Evolutionary conservation across 1,140 invertebrate species (phyloP).

Genomic region (Babylonia areolata): DNA sequence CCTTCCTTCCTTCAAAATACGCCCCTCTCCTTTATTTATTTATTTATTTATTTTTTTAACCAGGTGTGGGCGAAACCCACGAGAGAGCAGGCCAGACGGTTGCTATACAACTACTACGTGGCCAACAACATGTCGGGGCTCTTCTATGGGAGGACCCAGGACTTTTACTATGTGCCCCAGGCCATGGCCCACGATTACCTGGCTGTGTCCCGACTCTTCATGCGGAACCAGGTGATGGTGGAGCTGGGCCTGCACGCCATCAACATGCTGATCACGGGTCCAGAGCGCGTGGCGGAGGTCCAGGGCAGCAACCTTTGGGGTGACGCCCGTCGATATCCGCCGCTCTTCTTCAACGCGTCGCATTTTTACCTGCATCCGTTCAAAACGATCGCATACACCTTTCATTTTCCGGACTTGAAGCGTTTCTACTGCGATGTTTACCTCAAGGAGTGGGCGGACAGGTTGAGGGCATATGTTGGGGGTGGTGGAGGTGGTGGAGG

Average conservation of each 20-base stretch:
- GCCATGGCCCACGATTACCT: background rate
- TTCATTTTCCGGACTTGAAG: background rate
- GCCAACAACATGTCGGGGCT: constrained; percentile 3
- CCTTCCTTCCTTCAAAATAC: too few species aligned
- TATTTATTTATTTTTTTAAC: too few species aligned
- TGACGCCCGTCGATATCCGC: background rate
- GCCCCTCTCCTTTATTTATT: too few species aligned
- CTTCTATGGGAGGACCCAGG: background rate
- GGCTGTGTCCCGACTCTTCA: background rate
- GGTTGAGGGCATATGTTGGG: too few species aligned
- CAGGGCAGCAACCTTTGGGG: constrained; percentile 17
- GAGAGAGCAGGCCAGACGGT: background rate
- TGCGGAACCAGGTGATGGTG: background rate
- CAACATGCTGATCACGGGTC: background rate
- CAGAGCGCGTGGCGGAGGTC: background rate
- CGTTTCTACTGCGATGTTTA: constrained; percentile 21
- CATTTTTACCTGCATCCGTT: constrained; percentile 26
- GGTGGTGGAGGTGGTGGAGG: too few species aligned
- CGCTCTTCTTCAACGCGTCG: background rate
- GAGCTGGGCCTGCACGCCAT: constrained; percentile 24
- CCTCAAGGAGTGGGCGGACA: too few species aligned
- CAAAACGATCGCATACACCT: background rate
- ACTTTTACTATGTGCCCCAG: constrained; percentile 31
- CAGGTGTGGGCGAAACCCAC: constrained; percentile 1
- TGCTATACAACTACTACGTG: constrained; percentile 25